Evolutionary conservation across 2,797 vertebrate species (phyloP).

Genomic region (Psittacula echo): DNA sequence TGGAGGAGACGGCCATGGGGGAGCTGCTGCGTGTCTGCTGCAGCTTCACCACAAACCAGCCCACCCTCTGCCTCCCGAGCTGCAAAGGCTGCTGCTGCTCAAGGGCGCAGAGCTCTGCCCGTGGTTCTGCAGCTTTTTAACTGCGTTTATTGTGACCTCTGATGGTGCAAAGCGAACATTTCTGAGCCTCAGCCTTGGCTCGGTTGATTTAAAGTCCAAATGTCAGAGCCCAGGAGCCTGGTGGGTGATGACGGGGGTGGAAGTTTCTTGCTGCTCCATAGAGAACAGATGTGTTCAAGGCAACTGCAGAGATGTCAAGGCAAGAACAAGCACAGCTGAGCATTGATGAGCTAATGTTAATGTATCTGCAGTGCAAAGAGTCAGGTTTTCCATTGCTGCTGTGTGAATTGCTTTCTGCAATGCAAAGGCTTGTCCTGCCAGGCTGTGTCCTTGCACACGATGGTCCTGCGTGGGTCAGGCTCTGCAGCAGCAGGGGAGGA

Average conservation of each 20-base stretch:
- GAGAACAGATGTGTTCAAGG: background rate
- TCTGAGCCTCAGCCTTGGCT: background rate
- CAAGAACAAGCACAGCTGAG: background rate
- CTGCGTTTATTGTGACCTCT: background rate
- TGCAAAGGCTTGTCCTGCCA: rapidly evolving
- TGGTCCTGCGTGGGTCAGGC: rapidly evolving
- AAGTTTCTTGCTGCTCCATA: background rate
- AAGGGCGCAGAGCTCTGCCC: background rate
- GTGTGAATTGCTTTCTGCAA: rapidly evolving
- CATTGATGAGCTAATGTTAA: rapidly evolving
- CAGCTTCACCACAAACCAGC: too few relatives aligned
- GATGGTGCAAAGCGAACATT: rapidly evolving
- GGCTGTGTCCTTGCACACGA: rapidly evolving
- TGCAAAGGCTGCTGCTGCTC: background rate
- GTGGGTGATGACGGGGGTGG: background rate
- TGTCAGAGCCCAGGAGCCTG: background rate
- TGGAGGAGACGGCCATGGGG: rapidly evolving
- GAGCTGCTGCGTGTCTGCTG: background rate
- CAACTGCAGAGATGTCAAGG: background rate
- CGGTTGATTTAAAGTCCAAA: background rate
- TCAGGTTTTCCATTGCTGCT: rapidly evolving
- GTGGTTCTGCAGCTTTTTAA: background rate
- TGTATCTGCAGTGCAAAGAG: background rate
- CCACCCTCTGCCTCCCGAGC: background rate
- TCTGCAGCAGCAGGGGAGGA: background rate